Base-by-base conservation (phyloP, 2,888 invertebrate species). In the Mythimna ferrago region DNA sequence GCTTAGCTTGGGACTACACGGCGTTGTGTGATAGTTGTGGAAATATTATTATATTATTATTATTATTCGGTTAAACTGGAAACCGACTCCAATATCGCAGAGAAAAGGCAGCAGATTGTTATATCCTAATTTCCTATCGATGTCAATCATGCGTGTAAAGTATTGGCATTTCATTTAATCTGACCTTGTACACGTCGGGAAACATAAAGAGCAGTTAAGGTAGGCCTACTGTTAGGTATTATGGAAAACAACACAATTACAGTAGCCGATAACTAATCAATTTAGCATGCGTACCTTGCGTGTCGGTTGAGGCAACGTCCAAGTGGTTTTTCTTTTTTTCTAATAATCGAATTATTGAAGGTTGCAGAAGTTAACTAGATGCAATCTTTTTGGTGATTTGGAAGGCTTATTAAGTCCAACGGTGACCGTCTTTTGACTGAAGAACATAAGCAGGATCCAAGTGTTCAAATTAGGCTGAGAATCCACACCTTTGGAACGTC, bases 261-360 rank as follows among this genome's bases (percentile, higher is more conserved):
- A 44, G 44, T 2, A 11, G n/a, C 16, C 51, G n/a, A 44, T 38
- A 54, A 38, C 44, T 54, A 68, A 74, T 77, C 73, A 38, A 74
- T 77, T 77, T 16, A 4, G 1, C 44, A 76, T 38, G 77, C 68
- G 77, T 76, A 35, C 14, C 26, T 16, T 38, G 51, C 41, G n/a
- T 76, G 21, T 6, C 26, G 41, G n/a, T 38, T 26, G 44, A 38
- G 58, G 44, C 14, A 5, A 54, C 26, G 21, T 44, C 7, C 16
- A 3, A 35, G 44, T n/a, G 11, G 48, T 19, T 21, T 35, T 19
- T 7, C 2, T 19, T 44, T 19, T 44, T 10, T n/a, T 1, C 11
- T 26, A 19, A 35, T 16, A 10, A 19, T 9, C 6, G 21, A 21
- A 21, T 35, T 48, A 21, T 51, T 44, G 10, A 21, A 35, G 10